These are phyloP conservation scores for Antheraea pernyi DNA, from an alignment of 1,140 invertebrate genomes.

Conservation along the genomic window DNA sequence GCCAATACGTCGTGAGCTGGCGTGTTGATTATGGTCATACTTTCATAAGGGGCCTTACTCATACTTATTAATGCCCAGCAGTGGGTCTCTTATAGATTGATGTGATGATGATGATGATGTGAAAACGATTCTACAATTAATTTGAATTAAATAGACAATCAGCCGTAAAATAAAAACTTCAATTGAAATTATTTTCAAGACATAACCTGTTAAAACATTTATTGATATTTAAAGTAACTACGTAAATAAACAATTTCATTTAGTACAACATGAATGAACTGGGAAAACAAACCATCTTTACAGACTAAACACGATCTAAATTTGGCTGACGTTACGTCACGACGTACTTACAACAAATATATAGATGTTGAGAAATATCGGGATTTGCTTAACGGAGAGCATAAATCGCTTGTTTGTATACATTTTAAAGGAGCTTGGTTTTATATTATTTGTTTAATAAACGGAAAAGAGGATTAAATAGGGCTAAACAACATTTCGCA, in stretches of 20 bases:
- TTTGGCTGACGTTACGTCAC: slow-evolving; percentile 25
- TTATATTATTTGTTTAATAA: not conserved
- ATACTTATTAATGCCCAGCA: too few species aligned
- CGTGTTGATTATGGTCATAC: too few species aligned
- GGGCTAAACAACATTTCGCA: not conserved
- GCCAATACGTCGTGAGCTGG: too few species aligned
- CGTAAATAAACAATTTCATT: slow-evolving; percentile 1
- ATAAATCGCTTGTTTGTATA: not conserved
- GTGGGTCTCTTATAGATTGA: too few species aligned
- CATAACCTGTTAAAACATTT: not conserved
- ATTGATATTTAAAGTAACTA: not conserved
- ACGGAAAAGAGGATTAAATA: not conserved
- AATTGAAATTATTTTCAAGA: not conserved
- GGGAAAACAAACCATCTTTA: slow-evolving; percentile 26
- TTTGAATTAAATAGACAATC: not conserved
- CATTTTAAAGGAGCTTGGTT: not conserved
- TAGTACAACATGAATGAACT: slow-evolving; percentile 18
- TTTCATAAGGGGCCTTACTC: too few species aligned
- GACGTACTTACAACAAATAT: not conserved
- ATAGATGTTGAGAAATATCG: not conserved
- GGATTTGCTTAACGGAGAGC: not conserved
- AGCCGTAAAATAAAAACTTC: not conserved
- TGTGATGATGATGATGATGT: too few species aligned
- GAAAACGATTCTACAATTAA: too few species aligned
- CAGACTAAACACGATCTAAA: slow-evolving; percentile 30